Percentiles rank a stretch among this genome's conserved stretches.
phyloP scores from a whole-genome alignment of 2,888 invertebrate species.

The Pachymerium ferrugineum region DNA sequence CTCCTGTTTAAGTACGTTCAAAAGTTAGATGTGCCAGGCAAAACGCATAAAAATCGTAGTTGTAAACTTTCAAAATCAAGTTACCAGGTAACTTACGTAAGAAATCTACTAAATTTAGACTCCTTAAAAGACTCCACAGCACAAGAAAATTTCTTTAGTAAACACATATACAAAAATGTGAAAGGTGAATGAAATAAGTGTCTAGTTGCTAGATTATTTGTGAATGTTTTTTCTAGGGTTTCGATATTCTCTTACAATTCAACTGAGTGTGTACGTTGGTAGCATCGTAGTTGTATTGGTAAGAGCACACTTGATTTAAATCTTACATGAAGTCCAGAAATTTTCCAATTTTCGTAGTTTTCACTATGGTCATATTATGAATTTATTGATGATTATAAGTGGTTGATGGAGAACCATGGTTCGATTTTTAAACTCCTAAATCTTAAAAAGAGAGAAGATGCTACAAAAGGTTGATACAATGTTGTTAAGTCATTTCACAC shows the following conservation, averaged over 20 bases:
- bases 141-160: background rate
- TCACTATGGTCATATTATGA: no score
- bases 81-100: background rate
- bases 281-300: background rate
- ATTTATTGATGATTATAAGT: no score
- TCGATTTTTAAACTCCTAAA: no score
- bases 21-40: background rate
- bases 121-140: background rate
- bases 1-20: background rate
- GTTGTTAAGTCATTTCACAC: no score
- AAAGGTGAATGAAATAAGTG: no score
- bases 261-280: background rate
- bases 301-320: no score
- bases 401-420: no score
- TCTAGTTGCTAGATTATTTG: no score
- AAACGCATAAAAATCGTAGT: background rate
- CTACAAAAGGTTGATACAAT: no score
- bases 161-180: background rate
- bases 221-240: background rate
- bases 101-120: background rate
- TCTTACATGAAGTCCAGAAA: no score
- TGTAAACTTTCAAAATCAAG: background rate
- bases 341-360: no score
- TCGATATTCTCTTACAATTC: background rate
- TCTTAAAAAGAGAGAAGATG: no score